Evolutionary conservation across 2,113 vertebrate genomes (phyloP).

Genomic region (Illadopsis cleaveri): DNA sequence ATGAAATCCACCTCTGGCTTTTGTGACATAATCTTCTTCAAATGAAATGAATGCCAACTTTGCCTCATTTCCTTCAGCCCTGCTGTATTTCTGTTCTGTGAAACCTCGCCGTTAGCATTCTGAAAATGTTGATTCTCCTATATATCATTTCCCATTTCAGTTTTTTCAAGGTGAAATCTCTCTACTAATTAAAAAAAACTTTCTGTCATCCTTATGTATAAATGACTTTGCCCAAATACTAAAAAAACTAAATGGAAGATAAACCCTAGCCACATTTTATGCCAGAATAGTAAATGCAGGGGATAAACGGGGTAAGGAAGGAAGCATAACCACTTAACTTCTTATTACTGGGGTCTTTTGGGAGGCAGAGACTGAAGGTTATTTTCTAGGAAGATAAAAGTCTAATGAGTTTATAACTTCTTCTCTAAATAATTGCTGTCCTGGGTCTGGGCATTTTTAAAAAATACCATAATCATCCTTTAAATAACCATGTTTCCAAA

Average conservation of each 20-base stretch:
- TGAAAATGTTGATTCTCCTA: not conserved
- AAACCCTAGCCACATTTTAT: not conserved
- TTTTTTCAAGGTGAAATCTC: slow-evolving; percentile 35
- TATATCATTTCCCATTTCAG: not conserved
- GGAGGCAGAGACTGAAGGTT: not conserved
- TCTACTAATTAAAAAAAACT: not conserved
- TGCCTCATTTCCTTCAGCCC: not conserved
- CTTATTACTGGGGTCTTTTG: not conserved
- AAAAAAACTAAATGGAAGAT: not conserved
- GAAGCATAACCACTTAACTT: not conserved
- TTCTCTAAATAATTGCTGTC: slow-evolving; percentile 4
- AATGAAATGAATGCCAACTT: not conserved
- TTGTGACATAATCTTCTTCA: not conserved
- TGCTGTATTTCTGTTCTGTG: not conserved
- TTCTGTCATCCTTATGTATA: not conserved
- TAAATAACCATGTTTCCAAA: not conserved
- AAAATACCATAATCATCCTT: slow-evolving; percentile 6
- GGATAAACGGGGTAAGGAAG: not conserved
- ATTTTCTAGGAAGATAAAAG: slow-evolving; percentile 21
- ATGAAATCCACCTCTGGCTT: not conserved
- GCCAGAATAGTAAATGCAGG: not conserved
- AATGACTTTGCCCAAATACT: not conserved
- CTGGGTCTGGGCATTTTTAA: not conserved
- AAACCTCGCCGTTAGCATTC: not conserved
- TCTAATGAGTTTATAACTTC: slow-evolving; percentile 17